Conservation (phyloP, 2,113 vertebrate genomes). For the Leptocoma aspasia region DNA sequence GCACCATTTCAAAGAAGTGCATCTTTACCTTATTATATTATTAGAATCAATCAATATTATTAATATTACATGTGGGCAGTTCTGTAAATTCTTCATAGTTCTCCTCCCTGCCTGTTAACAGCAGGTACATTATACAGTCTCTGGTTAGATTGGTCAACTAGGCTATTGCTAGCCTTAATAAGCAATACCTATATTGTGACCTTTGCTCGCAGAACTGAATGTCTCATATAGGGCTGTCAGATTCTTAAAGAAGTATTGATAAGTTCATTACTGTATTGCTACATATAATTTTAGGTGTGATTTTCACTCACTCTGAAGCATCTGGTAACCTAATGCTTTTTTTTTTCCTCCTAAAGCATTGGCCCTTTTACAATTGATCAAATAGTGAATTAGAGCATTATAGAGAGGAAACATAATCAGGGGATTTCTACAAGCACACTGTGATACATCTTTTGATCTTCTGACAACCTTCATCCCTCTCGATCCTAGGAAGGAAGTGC, state of each 20-base stretch:
- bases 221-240: constrained; percentile 63
- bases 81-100: constrained; percentile 61
- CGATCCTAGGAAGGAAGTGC: constrained; percentile 56
- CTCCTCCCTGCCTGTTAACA: constrained; percentile 52
- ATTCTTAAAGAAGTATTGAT: constrained; percentile 75
- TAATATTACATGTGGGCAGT: constrained; percentile 72
- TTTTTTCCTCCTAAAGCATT: constrained; percentile 12
- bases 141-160: constrained; percentile 74
- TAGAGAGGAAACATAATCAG: constrained; percentile 68
- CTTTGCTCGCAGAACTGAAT: constrained; percentile 71
- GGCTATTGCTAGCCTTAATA: constrained; percentile 75
- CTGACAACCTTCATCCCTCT: constrained; percentile 75
- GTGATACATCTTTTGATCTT: constrained; percentile 77
- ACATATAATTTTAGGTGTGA: constrained; percentile 53
- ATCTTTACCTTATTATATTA: constrained; percentile 63
- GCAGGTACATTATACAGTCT: constrained; percentile 60
- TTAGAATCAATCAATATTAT: constrained; percentile 77
- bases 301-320: constrained; percentile 61
- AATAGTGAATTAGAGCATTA: constrained; percentile 76
- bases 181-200: constrained; percentile 71
- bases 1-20: constrained; percentile 24
- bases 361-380: constrained; percentile 70
- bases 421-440: constrained; percentile 70
- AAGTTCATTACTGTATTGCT: constrained; percentile 70
- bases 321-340: constrained; percentile 37